Conservation (phyloP, 2,113 vertebrate species). For the Sitta europaea region DNA sequence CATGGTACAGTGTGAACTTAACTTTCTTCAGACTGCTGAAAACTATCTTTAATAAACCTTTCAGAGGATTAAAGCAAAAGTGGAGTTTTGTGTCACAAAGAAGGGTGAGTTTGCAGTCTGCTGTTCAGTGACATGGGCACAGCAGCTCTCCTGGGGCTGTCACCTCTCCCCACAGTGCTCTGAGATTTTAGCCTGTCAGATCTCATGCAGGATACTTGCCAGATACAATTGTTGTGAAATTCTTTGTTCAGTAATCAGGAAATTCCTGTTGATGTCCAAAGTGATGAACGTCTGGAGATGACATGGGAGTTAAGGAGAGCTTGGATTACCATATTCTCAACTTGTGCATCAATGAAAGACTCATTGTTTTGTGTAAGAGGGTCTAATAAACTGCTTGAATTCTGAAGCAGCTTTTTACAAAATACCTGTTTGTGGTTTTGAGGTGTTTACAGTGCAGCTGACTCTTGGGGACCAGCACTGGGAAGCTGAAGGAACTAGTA, state of each 20-base stretch:
- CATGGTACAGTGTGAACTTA: neutral
- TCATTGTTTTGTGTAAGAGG: neutral
- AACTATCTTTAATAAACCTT: neutral
- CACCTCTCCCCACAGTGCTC: neutral
- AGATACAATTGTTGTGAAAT: neutral
- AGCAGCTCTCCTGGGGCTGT: neutral
- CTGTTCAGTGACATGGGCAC: neutral
- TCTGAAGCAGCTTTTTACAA: neutral
- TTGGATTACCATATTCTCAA: neutral
- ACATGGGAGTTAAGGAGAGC: neutral
- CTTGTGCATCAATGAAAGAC: neutral
- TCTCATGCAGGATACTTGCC: neutral
- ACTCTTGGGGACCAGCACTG: slow-evolving; percentile 91
- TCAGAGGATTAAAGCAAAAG: neutral
- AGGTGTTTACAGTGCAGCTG: slow-evolving; percentile 92
- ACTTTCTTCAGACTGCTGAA: neutral
- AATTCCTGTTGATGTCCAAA: neutral
- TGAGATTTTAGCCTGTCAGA: neutral
- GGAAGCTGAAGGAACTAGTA: slow-evolving; percentile 92
- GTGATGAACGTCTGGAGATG: neutral
- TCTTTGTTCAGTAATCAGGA: neutral
- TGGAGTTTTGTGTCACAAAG: neutral
- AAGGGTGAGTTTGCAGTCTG: neutral
- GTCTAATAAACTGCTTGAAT: neutral
- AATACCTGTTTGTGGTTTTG: neutral